phyloP scores from a whole-genome alignment of 2,797 vertebrate genomes.

The Acipenser oxyrinchus region DNA sequence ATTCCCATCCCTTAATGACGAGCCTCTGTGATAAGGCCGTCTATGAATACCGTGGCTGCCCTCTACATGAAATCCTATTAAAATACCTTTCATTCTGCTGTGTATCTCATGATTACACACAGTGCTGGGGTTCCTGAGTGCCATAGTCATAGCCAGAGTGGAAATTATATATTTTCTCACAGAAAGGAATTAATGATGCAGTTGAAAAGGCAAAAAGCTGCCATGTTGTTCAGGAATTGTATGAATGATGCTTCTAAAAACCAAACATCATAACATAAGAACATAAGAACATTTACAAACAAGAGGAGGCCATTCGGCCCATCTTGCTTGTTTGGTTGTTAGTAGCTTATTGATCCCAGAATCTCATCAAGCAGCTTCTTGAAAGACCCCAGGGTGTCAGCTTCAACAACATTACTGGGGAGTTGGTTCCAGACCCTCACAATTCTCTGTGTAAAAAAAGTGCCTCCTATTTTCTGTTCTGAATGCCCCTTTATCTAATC shows the following conservation, averaged over 20 bases:
- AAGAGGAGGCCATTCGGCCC: too few relatives aligned
- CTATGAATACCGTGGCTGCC: background rate
- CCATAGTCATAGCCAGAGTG: background rate
- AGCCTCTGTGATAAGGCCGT: background rate
- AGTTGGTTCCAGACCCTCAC: too few relatives aligned
- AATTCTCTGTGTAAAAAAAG: too few relatives aligned
- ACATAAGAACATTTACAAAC: too few relatives aligned
- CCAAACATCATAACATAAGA: too few relatives aligned
- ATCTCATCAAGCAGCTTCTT: too few relatives aligned
- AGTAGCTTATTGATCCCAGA: too few relatives aligned
- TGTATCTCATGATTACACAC: background rate
- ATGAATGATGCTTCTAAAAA: background rate
- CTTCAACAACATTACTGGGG: too few relatives aligned
- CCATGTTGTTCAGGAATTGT: background rate
- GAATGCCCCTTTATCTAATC: too few relatives aligned
- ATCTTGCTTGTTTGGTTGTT: too few relatives aligned
- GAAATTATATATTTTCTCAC: background rate
- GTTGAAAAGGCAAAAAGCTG: background rate
- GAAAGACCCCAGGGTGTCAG: too few relatives aligned
- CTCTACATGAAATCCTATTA: background rate
- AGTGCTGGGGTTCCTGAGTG: background rate
- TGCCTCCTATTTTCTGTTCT: too few relatives aligned
- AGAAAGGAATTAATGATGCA: background rate
- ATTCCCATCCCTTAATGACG: background rate
- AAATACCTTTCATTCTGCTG: background rate